Conservation (phyloP, 2,888 invertebrate genomes). For the Agrotis puta region DNA sequence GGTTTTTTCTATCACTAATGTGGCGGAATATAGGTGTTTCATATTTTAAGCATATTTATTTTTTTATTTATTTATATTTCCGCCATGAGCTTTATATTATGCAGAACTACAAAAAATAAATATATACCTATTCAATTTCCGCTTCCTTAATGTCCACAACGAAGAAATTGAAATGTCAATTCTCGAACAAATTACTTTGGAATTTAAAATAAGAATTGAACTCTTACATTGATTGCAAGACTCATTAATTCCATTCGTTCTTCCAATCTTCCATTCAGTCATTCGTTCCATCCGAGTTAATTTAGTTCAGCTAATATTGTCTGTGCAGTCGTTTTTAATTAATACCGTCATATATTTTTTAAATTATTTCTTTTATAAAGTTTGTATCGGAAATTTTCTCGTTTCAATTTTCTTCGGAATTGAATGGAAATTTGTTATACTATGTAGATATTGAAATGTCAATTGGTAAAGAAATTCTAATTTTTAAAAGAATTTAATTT, state of each 20-base stretch:
- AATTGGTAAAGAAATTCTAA: conserved; percentile 18
- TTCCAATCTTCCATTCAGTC: conserved; percentile 54
- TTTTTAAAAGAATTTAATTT: conserved; percentile 14
- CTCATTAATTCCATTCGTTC: conserved; percentile 68
- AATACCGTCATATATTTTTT: conserved; percentile 37
- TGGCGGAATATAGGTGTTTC: too few relatives aligned
- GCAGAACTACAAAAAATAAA: too few relatives aligned
- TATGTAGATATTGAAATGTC: background rate
- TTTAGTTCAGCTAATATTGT: conserved; percentile 62
- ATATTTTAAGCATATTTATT: too few relatives aligned
- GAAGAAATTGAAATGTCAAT: conserved; percentile 68
- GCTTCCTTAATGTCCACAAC: conserved; percentile 18
- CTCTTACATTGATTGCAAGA: conserved; percentile 68
- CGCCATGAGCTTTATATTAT: too few relatives aligned
- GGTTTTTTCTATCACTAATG: too few relatives aligned
- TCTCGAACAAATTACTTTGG: conserved; percentile 63
- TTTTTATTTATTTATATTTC: too few relatives aligned
- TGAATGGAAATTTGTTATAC: conserved; percentile 23
- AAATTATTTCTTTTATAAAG: conserved; percentile 21
- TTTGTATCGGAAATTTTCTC: conserved; percentile 29
- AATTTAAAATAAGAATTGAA: conserved; percentile 69
- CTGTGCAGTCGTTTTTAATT: conserved; percentile 52
- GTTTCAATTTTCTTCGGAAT: conserved; percentile 30
- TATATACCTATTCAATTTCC: conserved; percentile 1
- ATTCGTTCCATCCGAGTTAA: conserved; percentile 63